Evolutionary conservation across 2,113 vertebrate species (phyloP), one percentile per base, ranked within the genome.

Genomic region (Bubo scandiacus): DNA sequence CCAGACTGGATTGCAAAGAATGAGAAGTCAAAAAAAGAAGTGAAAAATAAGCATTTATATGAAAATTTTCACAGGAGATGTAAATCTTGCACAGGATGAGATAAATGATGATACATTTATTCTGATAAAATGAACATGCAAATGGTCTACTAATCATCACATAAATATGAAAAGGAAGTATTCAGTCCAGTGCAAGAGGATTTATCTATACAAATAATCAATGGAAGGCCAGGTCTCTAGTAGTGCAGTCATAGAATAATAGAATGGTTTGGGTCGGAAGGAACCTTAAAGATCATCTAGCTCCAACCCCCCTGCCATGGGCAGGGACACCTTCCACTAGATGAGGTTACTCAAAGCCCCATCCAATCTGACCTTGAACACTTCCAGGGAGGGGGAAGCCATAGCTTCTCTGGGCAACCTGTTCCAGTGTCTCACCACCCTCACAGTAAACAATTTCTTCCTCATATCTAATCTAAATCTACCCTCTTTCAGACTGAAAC

Each of bases 31-130:
- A 75, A 92, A 92, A 89, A 72, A 65, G 8, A 90, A 70, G 18
- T 72, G 26, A 92, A 90, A 93, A 90, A 93, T 62, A 87, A 81
- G 47, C 11, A 11, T 73, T 75, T 62, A 95, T 90, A 96, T 86
- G 12, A 92, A 95, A 94, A 75, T 61, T 86, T 54, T 81, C 74
- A 74, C 32, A 57, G 32, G 61, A 95, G 52, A 49, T 74, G 42
- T 47, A 91, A 88, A 70, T 67, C 54, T 88, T 68, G 15, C 72
- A 81, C 5, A 32, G 22, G n/a, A 32, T 88, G 30, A 90, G 81
- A 84, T 47, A 94, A 83, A 81, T 72, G 52, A 85, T 59, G 38
- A 18, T 66, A 61, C 43, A 63, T 75, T 93, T 88, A 70, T 89
- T 94, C 45, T 90, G 81, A 80, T 72, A 84, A 78, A 94, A 95